Conservation (phyloP, 2,113 vertebrate species). For the Leptobrachium leishanense region DNA sequence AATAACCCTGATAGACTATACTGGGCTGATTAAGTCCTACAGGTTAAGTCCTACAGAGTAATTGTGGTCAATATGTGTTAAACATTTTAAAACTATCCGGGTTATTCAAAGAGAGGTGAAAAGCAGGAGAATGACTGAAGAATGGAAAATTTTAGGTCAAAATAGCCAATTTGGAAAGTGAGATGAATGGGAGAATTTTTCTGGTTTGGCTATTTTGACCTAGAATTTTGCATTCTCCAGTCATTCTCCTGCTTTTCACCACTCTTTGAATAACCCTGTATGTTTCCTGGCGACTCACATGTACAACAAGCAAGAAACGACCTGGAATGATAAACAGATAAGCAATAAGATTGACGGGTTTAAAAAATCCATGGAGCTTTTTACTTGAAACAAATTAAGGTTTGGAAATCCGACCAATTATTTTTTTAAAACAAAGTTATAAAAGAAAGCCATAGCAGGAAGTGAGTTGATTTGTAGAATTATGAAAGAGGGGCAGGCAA, state of each 20-base stretch:
- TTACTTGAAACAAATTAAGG: conserved; percentile 35
- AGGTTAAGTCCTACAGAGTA: conserved; percentile 23
- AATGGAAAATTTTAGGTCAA: too few relatives aligned
- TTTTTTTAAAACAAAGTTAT: conserved; percentile 21
- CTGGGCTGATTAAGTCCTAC: conserved; percentile 19
- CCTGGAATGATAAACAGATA: conserved; percentile 21
- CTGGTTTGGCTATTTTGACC: too few relatives aligned
- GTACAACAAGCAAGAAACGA: conserved; percentile 35
- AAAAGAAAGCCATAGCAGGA: conserved; percentile 32
- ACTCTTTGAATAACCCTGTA: conserved; percentile 27
- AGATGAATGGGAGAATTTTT: too few relatives aligned
- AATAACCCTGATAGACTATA: background rate
- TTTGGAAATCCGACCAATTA: conserved; percentile 38
- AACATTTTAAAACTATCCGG: background rate
- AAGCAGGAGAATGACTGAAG: too few relatives aligned
- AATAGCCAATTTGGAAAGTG: too few relatives aligned
- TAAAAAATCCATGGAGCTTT: conserved; percentile 36
- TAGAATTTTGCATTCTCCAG: too few relatives aligned
- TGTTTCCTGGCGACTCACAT: conserved; percentile 16
- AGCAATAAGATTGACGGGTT: conserved; percentile 25
- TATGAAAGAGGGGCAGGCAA: conserved; percentile 30
- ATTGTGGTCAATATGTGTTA: conserved; percentile 25
- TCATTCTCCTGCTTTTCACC: conserved; percentile 9
- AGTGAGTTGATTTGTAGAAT: conserved; percentile 25
- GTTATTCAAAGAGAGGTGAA: too few relatives aligned